These are phyloP conservation scores for Rhynchonycteris naso DNA, from an alignment of 2,797 vertebrate species.

Conservation along the genomic window DNA sequence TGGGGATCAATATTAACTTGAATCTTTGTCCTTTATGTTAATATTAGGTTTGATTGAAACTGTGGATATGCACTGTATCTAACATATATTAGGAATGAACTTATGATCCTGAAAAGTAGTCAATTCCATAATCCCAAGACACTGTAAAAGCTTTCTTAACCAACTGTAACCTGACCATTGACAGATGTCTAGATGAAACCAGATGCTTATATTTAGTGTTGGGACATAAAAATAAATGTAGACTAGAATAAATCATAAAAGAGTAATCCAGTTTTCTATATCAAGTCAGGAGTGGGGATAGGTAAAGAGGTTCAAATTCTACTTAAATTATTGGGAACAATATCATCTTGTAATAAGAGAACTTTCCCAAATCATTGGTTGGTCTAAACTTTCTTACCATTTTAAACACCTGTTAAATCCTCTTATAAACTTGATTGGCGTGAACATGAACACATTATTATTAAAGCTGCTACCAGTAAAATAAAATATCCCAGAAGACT, in stretches of 20 bases:
- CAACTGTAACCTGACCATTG: slow-evolving; percentile 47
- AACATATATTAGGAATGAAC: slow-evolving; percentile 36
- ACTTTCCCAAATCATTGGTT: slow-evolving; percentile 49
- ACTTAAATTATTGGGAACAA: slow-evolving; percentile 60
- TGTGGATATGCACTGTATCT: background rate
- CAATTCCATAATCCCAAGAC: slow-evolving; percentile 62
- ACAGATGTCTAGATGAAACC: slow-evolving; percentile 69
- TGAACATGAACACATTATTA: slow-evolving; percentile 63
- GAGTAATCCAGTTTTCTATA: slow-evolving; percentile 59
- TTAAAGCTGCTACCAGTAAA: slow-evolving; percentile 61
- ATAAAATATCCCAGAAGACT: slow-evolving; percentile 29
- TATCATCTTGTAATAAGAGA: slow-evolving; percentile 66
- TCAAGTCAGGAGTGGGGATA: slow-evolving; percentile 66
- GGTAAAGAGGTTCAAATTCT: slow-evolving; percentile 64
- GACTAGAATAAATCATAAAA: slow-evolving; percentile 72
- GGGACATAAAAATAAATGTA: slow-evolving; percentile 75
- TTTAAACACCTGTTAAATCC: slow-evolving; percentile 67
- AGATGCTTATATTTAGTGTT: slow-evolving; percentile 73
- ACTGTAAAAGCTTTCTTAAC: slow-evolving; percentile 43
- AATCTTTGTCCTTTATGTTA: background rate
- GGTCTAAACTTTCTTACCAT: slow-evolving; percentile 53
- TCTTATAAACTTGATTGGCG: slow-evolving; percentile 47
- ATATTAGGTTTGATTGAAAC: slow-evolving; percentile 10
- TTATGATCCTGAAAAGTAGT: slow-evolving; percentile 59
- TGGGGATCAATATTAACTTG: background rate